These are phyloP conservation scores for Myzus persicae DNA, from an alignment of 1,140 invertebrate species.

Conservation along the genomic window DNA sequence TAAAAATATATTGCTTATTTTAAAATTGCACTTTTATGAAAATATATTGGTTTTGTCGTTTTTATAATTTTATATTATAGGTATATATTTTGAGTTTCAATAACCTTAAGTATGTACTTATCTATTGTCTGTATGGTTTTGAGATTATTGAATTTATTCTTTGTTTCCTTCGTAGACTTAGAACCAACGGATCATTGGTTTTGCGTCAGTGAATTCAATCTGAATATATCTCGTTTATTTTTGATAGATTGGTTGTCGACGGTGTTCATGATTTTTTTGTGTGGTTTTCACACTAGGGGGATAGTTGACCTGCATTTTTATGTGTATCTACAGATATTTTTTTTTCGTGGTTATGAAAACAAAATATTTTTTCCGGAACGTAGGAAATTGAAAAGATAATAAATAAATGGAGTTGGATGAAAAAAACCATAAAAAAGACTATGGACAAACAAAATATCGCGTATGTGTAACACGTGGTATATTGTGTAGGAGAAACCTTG, in stretches of 20 bases:
- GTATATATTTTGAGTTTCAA: not conserved
- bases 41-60: not conserved
- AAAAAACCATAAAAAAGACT: not conserved
- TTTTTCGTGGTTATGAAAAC: conserved; percentile 26
- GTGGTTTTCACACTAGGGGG: not conserved
- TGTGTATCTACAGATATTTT: not conserved
- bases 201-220: not conserved
- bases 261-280: not conserved
- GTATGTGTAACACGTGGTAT: conserved; percentile 4
- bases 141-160: not conserved
- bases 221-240: conserved; percentile 23
- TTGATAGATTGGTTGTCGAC: conserved; percentile 38
- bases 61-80: not conserved
- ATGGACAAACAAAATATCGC: not conserved
- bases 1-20: not conserved
- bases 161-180: not conserved
- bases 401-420: not conserved
- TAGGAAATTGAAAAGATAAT: conserved; percentile 54
- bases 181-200: not conserved
- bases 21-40: not conserved
- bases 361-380: not conserved
- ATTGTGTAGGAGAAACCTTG: not conserved
- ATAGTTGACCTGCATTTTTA: conserved; percentile 35
- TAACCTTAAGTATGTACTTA: not conserved
- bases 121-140: not conserved